phyloP scores from a whole-genome alignment of 2,888 invertebrate genomes.

The Mechanitis messenoides region DNA sequence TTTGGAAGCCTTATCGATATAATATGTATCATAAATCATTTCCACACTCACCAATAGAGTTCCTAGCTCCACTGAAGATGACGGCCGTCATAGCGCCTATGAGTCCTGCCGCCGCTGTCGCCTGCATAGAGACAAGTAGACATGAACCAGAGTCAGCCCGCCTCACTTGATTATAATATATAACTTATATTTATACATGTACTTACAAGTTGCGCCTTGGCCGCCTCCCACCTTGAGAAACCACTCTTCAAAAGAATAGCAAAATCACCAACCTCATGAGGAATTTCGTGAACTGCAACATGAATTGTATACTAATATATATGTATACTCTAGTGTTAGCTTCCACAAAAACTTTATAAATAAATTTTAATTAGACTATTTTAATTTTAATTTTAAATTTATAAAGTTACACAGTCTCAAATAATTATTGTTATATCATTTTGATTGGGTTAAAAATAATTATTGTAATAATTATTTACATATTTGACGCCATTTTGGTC shows the following conservation, averaged over 20 bases:
- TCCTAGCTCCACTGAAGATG: slow-evolving; percentile 86
- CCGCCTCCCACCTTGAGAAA: slow-evolving; percentile 95
- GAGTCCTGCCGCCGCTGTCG: slow-evolving; percentile 92
- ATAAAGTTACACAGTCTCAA: too few species aligned
- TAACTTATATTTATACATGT: background rate
- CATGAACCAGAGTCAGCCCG: too few species aligned
- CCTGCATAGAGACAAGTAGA: slow-evolving; percentile 40
- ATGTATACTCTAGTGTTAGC: background rate
- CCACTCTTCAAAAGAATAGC: slow-evolving; percentile 95
- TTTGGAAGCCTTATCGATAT: too few species aligned
- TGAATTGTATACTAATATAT: too few species aligned
- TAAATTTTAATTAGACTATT: background rate
- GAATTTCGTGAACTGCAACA: slow-evolving; percentile 92
- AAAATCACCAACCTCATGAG: slow-evolving; percentile 99
- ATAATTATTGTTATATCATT: too few species aligned
- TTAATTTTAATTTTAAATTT: too few species aligned
- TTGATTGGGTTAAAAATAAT: too few species aligned
- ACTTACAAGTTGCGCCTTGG: slow-evolving; percentile 89
- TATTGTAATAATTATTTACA: too few species aligned
- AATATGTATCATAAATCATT: too few species aligned
- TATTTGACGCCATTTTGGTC: too few species aligned
- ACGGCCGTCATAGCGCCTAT: slow-evolving; percentile 93
- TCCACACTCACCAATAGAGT: slow-evolving; percentile 80
- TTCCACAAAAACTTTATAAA: background rate
- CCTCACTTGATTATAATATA: too few species aligned